phyloP scores from a whole-genome alignment of 2,888 invertebrate species.

The Perizoma affinitatum region DNA sequence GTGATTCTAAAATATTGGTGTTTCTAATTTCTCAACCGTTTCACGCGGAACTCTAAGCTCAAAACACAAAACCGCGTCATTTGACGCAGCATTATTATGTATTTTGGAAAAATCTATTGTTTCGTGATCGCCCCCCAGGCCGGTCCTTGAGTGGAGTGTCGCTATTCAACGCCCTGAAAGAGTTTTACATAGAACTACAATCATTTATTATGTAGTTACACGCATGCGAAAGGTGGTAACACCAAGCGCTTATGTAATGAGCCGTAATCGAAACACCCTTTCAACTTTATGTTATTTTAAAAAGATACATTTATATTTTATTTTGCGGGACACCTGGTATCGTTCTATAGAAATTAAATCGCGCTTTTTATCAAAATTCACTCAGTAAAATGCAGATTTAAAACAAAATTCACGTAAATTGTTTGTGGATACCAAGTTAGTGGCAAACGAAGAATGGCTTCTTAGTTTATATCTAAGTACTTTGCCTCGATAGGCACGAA shows the following conservation, averaged over 20 bases:
- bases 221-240: conserved; percentile 65
- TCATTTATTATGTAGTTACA: conserved; percentile 48
- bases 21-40: conserved; percentile 7
- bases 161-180: conserved; percentile 59
- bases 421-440: too few relatives aligned
- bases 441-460: too few relatives aligned
- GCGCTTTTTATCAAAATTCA: background rate
- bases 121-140: conserved; percentile 77
- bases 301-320: conserved; percentile 27
- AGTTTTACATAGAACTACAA: conserved; percentile 58
- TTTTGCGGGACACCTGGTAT: conserved; percentile 23
- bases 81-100: conserved; percentile 82
- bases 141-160: conserved; percentile 63
- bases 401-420: too few relatives aligned
- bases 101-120: conserved; percentile 82
- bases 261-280: conserved; percentile 44
- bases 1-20: too few relatives aligned
- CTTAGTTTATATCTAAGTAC: too few relatives aligned
- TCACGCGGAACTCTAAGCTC: conserved; percentile 65
- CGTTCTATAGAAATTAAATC: background rate
- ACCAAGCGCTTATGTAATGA: conserved; percentile 68
- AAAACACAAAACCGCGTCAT: conserved; percentile 68
- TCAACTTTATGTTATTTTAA: conserved; percentile 32
- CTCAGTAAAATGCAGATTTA: too few relatives aligned
- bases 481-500: too few relatives aligned